Percentiles rank a stretch among this genome's conserved stretches.
phyloP scores from a whole-genome alignment of 1,140 invertebrate species.

The Ceratosolen fusciceps region DNA sequence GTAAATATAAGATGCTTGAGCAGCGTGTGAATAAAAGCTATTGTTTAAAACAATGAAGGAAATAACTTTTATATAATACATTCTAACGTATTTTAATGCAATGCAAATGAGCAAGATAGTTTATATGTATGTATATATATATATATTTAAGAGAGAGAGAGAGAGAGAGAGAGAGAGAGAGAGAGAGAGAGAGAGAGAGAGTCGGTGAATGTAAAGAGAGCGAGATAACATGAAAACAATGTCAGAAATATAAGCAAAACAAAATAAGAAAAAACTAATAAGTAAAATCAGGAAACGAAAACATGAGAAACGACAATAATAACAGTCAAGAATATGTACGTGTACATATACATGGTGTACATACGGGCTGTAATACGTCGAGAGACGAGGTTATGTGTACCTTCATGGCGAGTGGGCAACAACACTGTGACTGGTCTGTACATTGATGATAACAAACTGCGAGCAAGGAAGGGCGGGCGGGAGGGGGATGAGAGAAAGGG shows the following conservation, averaged over 20 bases:
- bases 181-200: too few relatives aligned
- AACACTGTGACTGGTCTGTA: conserved; percentile 51
- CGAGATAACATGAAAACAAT: not conserved
- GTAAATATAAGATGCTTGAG: too few relatives aligned
- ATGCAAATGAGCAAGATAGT: not conserved
- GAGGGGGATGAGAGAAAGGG: conserved; percentile 8
- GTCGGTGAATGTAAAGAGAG: too few relatives aligned
- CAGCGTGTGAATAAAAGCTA: too few relatives aligned
- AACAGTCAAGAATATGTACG: not conserved
- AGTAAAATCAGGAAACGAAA: conserved; percentile 1
- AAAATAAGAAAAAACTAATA: conserved; percentile 3
- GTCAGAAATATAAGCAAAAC: not conserved
- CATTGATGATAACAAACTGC: conserved; percentile 20
- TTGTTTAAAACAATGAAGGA: too few relatives aligned
- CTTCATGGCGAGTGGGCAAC: conserved; percentile 52
- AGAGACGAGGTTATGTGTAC: conserved; percentile 47
- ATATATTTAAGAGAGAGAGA: too few relatives aligned
- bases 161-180: too few relatives aligned
- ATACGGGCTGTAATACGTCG: conserved; percentile 4
- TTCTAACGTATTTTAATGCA: not conserved
- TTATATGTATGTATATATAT: too few relatives aligned
- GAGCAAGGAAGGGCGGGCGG: conserved; percentile 20
- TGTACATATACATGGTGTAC: not conserved
- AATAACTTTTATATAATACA: too few relatives aligned
- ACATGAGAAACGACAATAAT: not conserved